Evolutionary conservation across 2,113 vertebrate genomes (phyloP).

Genomic region (Hyla sarda): DNA sequence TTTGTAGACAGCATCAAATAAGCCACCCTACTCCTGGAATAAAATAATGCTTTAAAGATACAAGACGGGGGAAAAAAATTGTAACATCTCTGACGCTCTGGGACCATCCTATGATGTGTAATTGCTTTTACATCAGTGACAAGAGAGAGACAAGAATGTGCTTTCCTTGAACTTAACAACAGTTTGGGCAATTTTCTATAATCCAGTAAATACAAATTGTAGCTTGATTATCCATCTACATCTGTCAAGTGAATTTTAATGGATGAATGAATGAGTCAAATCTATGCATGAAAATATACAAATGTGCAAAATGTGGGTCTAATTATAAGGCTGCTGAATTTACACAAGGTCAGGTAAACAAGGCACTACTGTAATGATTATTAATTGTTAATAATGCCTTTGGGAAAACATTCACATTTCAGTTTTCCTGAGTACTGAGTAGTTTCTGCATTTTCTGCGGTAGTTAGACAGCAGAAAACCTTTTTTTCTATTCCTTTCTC

Average conservation of each 20-base stretch:
- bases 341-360: slow-evolving; percentile 86
- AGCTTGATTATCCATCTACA: slow-evolving; percentile 80
- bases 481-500: background rate
- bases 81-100: slow-evolving; percentile 68
- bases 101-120: slow-evolving; percentile 69
- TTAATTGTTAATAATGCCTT: slow-evolving; percentile 90
- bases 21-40: slow-evolving; percentile 59
- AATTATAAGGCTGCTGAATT: slow-evolving; percentile 85
- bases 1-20: slow-evolving; percentile 57
- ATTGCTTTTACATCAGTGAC: slow-evolving; percentile 73
- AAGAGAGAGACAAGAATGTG: slow-evolving; percentile 72
- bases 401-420: slow-evolving; percentile 75
- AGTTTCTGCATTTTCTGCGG: slow-evolving; percentile 66
- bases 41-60: slow-evolving; percentile 63
- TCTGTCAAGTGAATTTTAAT: slow-evolving; percentile 84
- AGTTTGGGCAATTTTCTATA: slow-evolving; percentile 82
- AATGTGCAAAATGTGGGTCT: slow-evolving; percentile 84
- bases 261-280: slow-evolving; percentile 83
- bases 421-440: slow-evolving; percentile 73
- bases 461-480: slow-evolving; percentile 60
- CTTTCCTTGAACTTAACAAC: slow-evolving; percentile 76
- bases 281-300: slow-evolving; percentile 77
- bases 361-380: slow-evolving; percentile 84
- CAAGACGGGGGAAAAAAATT: slow-evolving; percentile 62
- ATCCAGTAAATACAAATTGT: slow-evolving; percentile 85